A percentile compares a stretch with the other conserved stretches of the same genome.
Evolutionary conservation across 2,888 invertebrate species (phyloP).

Genomic region (Pterobdella sp.): DNA sequence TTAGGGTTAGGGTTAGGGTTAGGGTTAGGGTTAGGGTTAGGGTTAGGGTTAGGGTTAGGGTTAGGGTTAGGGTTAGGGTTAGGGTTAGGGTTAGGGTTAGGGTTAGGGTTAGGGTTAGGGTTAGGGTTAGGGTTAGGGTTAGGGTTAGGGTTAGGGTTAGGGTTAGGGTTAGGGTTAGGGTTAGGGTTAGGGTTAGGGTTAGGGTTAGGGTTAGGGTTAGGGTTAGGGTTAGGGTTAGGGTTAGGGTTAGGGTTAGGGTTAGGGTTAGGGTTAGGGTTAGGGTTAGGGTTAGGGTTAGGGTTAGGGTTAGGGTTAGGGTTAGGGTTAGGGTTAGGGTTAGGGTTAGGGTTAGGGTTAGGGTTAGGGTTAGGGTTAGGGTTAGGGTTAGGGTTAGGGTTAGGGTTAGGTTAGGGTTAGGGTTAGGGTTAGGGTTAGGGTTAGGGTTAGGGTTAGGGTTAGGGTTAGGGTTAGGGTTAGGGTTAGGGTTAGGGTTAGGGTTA

Average conservation of each 20-base stretch:
- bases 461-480: conserved; percentile 7
- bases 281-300: conserved; percentile 5
- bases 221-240: conserved; percentile 37
- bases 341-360: conserved; percentile 17
- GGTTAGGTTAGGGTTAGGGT: conserved; percentile 10
- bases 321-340: conserved; percentile 8
- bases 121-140: conserved; percentile 34
- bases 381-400: conserved; percentile 2
- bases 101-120: conserved; percentile 35
- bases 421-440: conserved; percentile 5
- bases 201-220: conserved; percentile 32
- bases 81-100: conserved; percentile 32
- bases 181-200: conserved; percentile 35
- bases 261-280: conserved; percentile 1
- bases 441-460: conserved; percentile 4
- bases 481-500: neutral
- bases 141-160: conserved; percentile 32
- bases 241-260: conserved; percentile 28
- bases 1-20: conserved; percentile 31
- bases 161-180: conserved; percentile 33
- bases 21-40: conserved; percentile 30
- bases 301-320: conserved; percentile 3
- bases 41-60: conserved; percentile 37
- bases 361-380: conserved; percentile 17
- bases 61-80: conserved; percentile 34